Percentiles rank a stretch among this genome's conserved stretches.
Evolutionary conservation across 2,113 vertebrate species (phyloP).

Genomic region (Nesoenas mayeri): DNA sequence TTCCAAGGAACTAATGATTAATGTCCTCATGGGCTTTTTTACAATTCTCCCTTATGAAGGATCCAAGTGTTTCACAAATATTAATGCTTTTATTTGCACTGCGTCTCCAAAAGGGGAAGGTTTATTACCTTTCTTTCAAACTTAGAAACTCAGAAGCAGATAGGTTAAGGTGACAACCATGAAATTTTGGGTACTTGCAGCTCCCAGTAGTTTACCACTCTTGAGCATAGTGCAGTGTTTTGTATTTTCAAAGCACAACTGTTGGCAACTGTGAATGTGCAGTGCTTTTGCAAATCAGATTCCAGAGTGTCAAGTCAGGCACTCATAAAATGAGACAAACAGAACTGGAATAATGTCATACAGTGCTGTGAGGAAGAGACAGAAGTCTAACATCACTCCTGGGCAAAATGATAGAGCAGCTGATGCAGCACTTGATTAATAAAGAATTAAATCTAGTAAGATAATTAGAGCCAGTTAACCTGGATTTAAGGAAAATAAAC

Average conservation of each 20-base stretch:
- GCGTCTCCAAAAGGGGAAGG: background rate
- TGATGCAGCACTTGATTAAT: background rate
- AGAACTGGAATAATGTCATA: background rate
- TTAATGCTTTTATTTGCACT: background rate
- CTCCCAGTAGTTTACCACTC: background rate
- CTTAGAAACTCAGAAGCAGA: background rate
- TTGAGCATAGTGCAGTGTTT: background rate
- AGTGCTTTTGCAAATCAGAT: background rate
- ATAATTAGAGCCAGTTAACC: background rate
- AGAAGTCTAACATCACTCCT: background rate
- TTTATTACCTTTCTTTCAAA: background rate
- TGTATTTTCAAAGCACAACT: background rate
- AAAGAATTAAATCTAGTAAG: background rate
- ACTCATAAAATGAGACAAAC: background rate
- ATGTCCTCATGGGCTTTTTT: background rate
- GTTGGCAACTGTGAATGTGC: background rate
- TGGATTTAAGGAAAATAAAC: background rate
- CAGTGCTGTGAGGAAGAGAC: background rate
- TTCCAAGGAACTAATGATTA: conserved; percentile 7
- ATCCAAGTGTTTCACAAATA: background rate
- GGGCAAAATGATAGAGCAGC: background rate
- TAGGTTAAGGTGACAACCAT: background rate
- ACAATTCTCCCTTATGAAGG: background rate
- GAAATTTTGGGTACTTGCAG: background rate
- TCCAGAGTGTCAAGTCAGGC: background rate